Conservation (phyloP, 1,140 invertebrate genomes). For the Limonius californicus region DNA sequence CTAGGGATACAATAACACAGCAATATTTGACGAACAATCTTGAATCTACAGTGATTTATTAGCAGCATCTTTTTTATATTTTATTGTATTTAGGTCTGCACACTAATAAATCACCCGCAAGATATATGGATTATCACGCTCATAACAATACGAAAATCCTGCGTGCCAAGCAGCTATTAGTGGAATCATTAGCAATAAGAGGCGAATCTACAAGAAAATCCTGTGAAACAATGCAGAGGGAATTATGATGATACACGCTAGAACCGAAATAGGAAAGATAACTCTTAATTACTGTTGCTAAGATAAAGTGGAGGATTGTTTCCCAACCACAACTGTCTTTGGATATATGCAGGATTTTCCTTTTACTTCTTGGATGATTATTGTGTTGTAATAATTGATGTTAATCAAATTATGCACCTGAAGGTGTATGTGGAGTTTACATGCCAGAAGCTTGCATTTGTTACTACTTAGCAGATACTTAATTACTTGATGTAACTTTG, state of each 20-base stretch:
- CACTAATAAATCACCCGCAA: not conserved
- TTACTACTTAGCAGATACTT: too few species aligned
- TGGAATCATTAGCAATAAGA: not conserved
- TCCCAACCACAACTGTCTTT: too few species aligned
- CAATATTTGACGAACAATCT: not conserved
- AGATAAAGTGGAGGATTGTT: too few species aligned
- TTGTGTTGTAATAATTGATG: not conserved
- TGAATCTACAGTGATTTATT: not conserved
- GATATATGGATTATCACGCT: not conserved
- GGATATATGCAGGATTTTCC: too few species aligned
- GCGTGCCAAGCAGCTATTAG: not conserved
- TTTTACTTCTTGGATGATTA: too few species aligned
- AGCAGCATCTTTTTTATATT: not conserved
- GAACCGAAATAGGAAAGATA: constrained; percentile 21
- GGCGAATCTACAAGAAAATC: not conserved
- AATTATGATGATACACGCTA: constrained; percentile 23
- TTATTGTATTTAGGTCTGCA: not conserved
- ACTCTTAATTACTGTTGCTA: constrained; percentile 10
- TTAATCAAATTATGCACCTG: too few species aligned
- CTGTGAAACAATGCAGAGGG: constrained; percentile 16
- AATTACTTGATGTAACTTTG: too few species aligned
- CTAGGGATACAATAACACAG: too few species aligned
- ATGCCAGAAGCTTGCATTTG: too few species aligned
- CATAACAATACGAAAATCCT: not conserved
- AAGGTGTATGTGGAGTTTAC: too few species aligned